Percentiles rank a stretch among this genome's conserved stretches.
Evolutionary conservation across 2,888 invertebrate genomes (phyloP).

Genomic region (Lucinisca nassula): DNA sequence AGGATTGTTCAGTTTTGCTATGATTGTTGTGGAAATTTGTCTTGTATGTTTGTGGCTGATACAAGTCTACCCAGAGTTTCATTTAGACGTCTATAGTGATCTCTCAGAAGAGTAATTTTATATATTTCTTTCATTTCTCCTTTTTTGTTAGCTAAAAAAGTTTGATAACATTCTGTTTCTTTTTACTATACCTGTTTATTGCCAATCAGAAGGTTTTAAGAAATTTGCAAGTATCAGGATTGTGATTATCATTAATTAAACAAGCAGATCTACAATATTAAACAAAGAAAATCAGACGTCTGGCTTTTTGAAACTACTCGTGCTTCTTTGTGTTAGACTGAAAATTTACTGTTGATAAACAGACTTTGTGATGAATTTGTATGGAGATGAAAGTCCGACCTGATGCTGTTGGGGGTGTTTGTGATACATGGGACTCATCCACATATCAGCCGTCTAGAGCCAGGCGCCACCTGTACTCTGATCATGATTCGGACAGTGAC

Average conservation of each 20-base stretch:
- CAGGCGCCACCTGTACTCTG: constrained; percentile 52
- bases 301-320: no score
- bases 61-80: constrained; percentile 58
- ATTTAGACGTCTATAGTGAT: constrained; percentile 62
- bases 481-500: constrained; percentile 31
- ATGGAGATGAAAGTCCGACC: constrained; percentile 63
- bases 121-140: no score
- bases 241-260: no score
- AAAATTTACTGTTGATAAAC: no score
- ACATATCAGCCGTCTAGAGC: constrained; percentile 53
- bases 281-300: no score
- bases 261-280: no score
- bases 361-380: background rate
- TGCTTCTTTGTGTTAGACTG: no score
- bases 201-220: no score
- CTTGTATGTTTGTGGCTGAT: constrained; percentile 50
- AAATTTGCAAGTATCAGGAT: no score
- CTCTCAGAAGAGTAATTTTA: constrained; percentile 66
- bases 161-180: no score
- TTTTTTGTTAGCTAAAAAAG: no score
- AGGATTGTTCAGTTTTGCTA: constrained; percentile 61
- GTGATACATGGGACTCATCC: constrained; percentile 66
- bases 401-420: constrained; percentile 63
- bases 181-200: no score
- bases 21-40: constrained; percentile 58